These are phyloP conservation scores for Danio kyathit DNA, from an alignment of 2,797 vertebrate species.

Conservation along the genomic window DNA sequence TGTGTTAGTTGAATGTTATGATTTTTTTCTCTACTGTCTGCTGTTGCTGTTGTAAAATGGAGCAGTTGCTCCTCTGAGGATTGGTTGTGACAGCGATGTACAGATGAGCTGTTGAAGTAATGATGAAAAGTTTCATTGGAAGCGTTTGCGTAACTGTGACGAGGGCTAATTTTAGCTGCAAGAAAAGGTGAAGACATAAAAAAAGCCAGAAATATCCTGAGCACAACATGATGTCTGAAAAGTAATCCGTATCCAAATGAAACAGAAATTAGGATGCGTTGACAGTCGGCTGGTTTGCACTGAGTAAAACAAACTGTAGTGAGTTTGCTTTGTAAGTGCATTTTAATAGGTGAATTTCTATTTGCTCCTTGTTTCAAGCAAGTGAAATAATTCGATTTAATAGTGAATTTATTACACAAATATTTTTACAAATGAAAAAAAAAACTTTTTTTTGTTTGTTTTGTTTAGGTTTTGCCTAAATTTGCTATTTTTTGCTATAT, in stretches of 20 bases:
- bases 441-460: too few species aligned
- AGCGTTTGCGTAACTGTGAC: constrained; percentile 1
- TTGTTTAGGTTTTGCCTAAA: too few species aligned
- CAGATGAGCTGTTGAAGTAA: constrained; percentile 30
- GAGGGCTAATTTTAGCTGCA: constrained; percentile 17
- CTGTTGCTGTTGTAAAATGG: constrained; percentile 24
- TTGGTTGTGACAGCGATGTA: constrained; percentile 26
- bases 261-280: neutral
- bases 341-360: too few species aligned
- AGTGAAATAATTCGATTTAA: too few species aligned
- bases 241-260: neutral
- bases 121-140: constrained; percentile 27
- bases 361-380: too few species aligned
- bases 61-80: constrained; percentile 37
- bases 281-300: too few species aligned
- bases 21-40: neutral
- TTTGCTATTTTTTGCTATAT: too few species aligned
- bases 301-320: too few species aligned
- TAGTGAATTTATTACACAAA: too few species aligned
- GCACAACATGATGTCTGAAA: neutral
- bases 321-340: too few species aligned
- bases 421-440: too few species aligned
- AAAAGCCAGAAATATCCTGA: neutral
- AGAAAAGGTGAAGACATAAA: constrained; percentile 12
- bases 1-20: neutral